phyloP scores from a whole-genome alignment of 2,888 invertebrate species.

The Pandemis cinnamomeana region DNA sequence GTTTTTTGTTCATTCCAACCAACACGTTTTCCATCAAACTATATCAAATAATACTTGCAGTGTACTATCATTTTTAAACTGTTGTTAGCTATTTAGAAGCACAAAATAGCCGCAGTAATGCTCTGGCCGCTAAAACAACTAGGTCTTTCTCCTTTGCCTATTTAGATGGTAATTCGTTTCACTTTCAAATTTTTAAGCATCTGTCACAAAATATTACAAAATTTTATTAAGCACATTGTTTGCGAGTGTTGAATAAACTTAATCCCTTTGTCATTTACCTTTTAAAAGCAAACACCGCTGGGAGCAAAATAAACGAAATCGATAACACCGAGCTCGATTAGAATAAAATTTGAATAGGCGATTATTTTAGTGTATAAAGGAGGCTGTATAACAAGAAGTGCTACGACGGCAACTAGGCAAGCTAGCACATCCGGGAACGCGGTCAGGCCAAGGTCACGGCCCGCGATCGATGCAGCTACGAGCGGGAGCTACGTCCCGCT shows the following conservation, averaged over 20 bases:
- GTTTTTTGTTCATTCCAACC: too few species aligned
- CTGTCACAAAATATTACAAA: too few species aligned
- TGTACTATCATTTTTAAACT: not conserved
- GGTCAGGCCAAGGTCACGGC: constrained; percentile 87
- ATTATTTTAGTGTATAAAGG: constrained; percentile 64
- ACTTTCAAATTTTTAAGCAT: not conserved
- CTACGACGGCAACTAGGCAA: constrained; percentile 77
- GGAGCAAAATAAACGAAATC: not conserved
- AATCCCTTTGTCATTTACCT: not conserved
- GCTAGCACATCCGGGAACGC: constrained; percentile 81
- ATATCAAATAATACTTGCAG: not conserved
- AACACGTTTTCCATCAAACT: not conserved
- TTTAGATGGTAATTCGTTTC: not conserved
- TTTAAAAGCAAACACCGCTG: not conserved
- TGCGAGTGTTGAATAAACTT: not conserved
- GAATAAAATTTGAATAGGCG: not conserved
- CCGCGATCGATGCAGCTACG: constrained; percentile 86
- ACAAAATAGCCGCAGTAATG: not conserved
- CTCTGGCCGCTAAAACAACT: not conserved
- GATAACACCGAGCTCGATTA: not conserved
- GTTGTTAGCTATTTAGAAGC: constrained; percentile 1
- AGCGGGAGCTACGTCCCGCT: constrained; percentile 62
- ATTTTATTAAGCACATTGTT: too few species aligned
- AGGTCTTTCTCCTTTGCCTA: not conserved
- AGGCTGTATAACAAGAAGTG: constrained; percentile 61